A percentile compares a stretch with the other conserved stretches of the same genome.
These are phyloP conservation scores for Chiridota heheva DNA, from an alignment of 35 echinoderm and acorn worm genomes.

Conservation along the genomic window DNA sequence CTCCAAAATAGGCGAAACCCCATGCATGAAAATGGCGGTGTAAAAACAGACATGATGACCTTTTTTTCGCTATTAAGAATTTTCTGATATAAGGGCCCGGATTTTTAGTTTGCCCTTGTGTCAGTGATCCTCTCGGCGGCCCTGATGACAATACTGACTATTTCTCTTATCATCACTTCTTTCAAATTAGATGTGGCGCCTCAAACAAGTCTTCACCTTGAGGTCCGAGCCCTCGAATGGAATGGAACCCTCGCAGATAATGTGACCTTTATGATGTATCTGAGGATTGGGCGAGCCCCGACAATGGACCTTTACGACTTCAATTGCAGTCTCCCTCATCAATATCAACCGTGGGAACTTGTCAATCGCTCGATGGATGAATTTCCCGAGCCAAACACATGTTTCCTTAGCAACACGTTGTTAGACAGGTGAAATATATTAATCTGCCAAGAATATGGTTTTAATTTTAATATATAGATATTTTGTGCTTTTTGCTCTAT, in stretches of 20 bases:
- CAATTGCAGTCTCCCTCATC: conserved; percentile 78
- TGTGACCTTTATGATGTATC: conserved; percentile 64
- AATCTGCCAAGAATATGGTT: neutral
- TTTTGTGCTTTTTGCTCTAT: too few relatives aligned
- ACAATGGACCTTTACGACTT: conserved; percentile 76
- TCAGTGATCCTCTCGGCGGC: too few relatives aligned
- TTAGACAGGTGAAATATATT: conserved; percentile 56
- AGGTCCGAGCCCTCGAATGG: conserved; percentile 48
- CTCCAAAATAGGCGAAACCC: too few relatives aligned
- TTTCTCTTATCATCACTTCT: neutral
- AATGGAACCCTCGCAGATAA: conserved; percentile 68
- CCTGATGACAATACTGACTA: too few relatives aligned
- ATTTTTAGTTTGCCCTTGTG: too few relatives aligned
- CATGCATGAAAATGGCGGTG: too few relatives aligned
- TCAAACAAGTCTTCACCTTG: conserved; percentile 62
- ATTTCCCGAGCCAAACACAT: conserved; percentile 69
- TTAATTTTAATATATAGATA: too few relatives aligned
- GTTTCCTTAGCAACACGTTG: conserved; percentile 71
- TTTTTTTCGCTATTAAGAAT: too few relatives aligned
- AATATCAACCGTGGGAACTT: conserved; percentile 30
- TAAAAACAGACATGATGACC: too few relatives aligned
- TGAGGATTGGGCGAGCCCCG: conserved; percentile 66
- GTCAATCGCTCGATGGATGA: conserved; percentile 46
- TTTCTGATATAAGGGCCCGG: too few relatives aligned
- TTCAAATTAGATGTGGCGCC: conserved; percentile 38